These are phyloP conservation scores for Noctuana brunneofusca DNA, from an alignment of 2,888 invertebrate genomes.

Conservation along the genomic window DNA sequence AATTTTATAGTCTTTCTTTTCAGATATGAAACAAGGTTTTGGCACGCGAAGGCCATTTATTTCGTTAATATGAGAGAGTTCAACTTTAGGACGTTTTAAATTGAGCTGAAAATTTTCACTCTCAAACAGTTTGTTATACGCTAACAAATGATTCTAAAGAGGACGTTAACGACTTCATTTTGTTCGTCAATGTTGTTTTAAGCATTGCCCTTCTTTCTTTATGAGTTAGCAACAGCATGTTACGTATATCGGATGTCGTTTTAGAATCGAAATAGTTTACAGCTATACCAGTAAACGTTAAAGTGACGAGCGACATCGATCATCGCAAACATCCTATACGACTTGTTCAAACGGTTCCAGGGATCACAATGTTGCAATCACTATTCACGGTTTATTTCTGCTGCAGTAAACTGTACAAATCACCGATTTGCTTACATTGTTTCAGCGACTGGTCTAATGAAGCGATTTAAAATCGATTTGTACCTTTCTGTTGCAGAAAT, in stretches of 20 bases:
- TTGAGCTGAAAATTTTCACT: slow-evolving; percentile 26
- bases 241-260: slow-evolving; percentile 24
- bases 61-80: slow-evolving; percentile 26
- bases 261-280: slow-evolving; percentile 22
- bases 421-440: slow-evolving; percentile 22
- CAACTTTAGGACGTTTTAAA: slow-evolving; percentile 23
- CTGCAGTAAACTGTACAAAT: slow-evolving; percentile 25
- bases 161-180: slow-evolving; percentile 4
- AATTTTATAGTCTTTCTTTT: slow-evolving; percentile 46
- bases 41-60: slow-evolving; percentile 43
- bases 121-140: background rate
- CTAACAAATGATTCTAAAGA: slow-evolving; percentile 14
- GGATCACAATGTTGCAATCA: slow-evolving; percentile 29
- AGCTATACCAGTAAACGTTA: slow-evolving; percentile 12
- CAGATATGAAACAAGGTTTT: slow-evolving; percentile 44
- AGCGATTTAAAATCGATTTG: slow-evolving; percentile 22
- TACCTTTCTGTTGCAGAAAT: background rate
- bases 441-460: slow-evolving; percentile 16
- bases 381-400: slow-evolving; percentile 28
- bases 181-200: slow-evolving; percentile 4
- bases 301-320: slow-evolving; percentile 26
- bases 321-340: slow-evolving; percentile 15
- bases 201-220: slow-evolving; percentile 7
- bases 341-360: slow-evolving; percentile 14
- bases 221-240: slow-evolving; percentile 15